Conservation (phyloP, 2,888 invertebrate genomes). For the Opisthograptis luteolata region DNA sequence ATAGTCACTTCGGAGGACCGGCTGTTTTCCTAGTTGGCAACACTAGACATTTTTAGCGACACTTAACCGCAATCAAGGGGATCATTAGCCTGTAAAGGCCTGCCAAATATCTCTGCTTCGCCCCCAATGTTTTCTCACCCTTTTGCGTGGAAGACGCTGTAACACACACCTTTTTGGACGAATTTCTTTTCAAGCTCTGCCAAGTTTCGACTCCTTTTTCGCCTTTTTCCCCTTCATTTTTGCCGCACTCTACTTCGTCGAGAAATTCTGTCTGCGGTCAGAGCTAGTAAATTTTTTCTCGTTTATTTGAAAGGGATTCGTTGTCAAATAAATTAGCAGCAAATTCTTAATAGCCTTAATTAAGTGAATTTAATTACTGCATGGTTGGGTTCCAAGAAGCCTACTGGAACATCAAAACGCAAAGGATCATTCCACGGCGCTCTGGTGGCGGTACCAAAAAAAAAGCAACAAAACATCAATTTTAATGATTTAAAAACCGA, state of each 20-base stretch:
- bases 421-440: conserved; percentile 24
- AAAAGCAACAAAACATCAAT: conserved; percentile 75
- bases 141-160: conserved; percentile 70
- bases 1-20: conserved; percentile 76
- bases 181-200: conserved; percentile 57
- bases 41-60: conserved; percentile 80
- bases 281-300: conserved; percentile 20
- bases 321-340: conserved; percentile 31
- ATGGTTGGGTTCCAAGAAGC: conserved; percentile 7
- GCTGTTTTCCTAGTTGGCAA: conserved; percentile 81
- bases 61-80: conserved; percentile 82
- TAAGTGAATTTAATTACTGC: conserved; percentile 24
- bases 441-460: conserved; percentile 45
- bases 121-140: conserved; percentile 73
- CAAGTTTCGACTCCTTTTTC: conserved; percentile 51
- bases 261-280: conserved; percentile 26
- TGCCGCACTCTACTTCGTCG: conserved; percentile 1
- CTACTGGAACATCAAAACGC: conserved; percentile 13
- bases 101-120: conserved; percentile 80
- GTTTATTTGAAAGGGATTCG: conserved; percentile 29
- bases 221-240: conserved; percentile 54
- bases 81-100: conserved; percentile 81
- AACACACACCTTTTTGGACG: conserved; percentile 71
- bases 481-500: conserved; percentile 82
- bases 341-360: conserved; percentile 30